Base-by-base conservation (phyloP, 2,888 invertebrate species). In the Ctenicera cuprea region DNA sequence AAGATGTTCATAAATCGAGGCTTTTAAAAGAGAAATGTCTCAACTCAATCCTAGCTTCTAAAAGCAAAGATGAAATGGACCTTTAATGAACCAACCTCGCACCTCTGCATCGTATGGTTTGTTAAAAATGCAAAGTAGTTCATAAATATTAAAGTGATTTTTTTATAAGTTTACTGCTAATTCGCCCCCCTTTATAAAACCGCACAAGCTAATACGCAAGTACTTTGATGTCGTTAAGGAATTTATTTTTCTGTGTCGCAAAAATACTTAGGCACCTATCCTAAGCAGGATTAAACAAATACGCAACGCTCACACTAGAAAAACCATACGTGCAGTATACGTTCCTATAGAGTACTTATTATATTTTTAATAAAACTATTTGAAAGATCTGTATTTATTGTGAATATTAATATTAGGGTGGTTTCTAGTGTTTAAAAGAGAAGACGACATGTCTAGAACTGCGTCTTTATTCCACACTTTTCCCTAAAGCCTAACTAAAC, bases 121-220 rank as follows among this genome's bases (percentile, higher is more conserved):
- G 59, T 67, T 67, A 67, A 67, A 67, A 67, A 67, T 67, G 67
- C 57, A 67, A 67, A 67, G 59, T 59, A 67, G 67, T 67, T 67
- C 67, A 67, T 67, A 67, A 67, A 67, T 67, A 67, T 67, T 67
- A 59, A 67, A 57, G 59, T 22, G 67, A 57, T 50, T 59, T 59
- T 69, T 69, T 69, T 69, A 69, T 62, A 69, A 69, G 69, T 69
- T 69, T 69, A 59, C 61, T 69, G 62, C 45, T 62, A 69, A 69
- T 69, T 61, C 50, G 18, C 50, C 43, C 26, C 62, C 48, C 69
- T 52, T 61, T 62, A 62, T 50, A 62, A 50, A 62, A 61, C 50
- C 41, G 61, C 69, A 57, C 59, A 26, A 16, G 59, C 14, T 69
- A 69, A 59, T 62, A 48, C 45, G 22, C 38, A 67, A 59, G 67